A percentile compares a stretch with the other conserved stretches of the same genome.
Evolutionary conservation across 1,140 invertebrate genomes (phyloP).

Genomic region (Danaus melanippus): DNA sequence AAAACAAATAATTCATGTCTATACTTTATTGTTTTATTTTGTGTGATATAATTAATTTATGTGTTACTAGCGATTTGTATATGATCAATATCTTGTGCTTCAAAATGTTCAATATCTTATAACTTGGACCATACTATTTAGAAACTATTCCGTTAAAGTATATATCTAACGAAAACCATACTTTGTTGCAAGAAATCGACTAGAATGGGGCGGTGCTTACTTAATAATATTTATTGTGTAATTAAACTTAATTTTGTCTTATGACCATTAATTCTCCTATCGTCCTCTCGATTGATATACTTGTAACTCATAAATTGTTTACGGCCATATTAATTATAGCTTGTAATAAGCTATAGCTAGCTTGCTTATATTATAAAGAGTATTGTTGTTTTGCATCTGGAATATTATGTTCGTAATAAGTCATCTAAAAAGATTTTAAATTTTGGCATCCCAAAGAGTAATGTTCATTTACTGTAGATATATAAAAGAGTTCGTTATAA

Average conservation of each 20-base stretch:
- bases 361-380: too few relatives aligned
- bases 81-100: too few relatives aligned
- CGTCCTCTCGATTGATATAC: conserved; percentile 10
- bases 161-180: conserved; percentile 44
- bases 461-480: too few relatives aligned
- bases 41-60: neutral
- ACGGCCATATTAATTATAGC: too few relatives aligned
- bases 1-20: neutral
- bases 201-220: conserved; percentile 25
- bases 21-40: neutral
- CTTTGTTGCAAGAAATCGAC: conserved; percentile 22
- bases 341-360: too few relatives aligned
- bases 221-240: conserved; percentile 25
- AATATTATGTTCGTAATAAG: too few relatives aligned
- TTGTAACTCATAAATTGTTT: neutral
- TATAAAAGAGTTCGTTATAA: conserved; percentile 2
- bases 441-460: too few relatives aligned
- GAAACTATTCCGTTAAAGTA: conserved; percentile 44
- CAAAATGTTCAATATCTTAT: conserved; percentile 4
- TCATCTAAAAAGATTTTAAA: too few relatives aligned
- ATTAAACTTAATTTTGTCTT: conserved; percentile 19
- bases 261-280: conserved; percentile 12
- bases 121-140: conserved; percentile 27
- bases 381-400: too few relatives aligned
- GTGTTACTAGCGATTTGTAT: neutral